Evolutionary conservation across 2,113 vertebrate genomes (phyloP), one percentile per base, ranked within the genome.

Genomic region (Noturus placidus): DNA sequence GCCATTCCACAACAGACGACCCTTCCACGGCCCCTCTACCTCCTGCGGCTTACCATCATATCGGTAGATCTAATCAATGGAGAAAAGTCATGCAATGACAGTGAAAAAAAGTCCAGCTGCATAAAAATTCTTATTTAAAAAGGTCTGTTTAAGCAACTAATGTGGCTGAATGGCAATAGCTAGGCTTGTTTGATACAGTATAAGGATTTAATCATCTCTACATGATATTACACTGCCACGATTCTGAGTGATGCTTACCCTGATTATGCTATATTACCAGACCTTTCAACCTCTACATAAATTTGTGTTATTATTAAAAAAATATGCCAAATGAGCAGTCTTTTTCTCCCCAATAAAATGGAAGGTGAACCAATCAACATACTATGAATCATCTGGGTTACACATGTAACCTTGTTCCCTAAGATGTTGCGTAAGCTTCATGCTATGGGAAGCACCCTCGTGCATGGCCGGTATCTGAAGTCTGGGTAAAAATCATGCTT

Each of bases 1-100:
- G 2, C 98, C 98, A 0, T 94, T 96, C 98, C 98, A 99, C 78
- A 84, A 86, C 17, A 99, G 91, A 20, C 98, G 96, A 0, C 94
- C 96, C 0, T 94, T 94, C 93, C 96, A 97, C 3, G 94, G 95
- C 81, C 94, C 95, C 0, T 95, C 93, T 0, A 93, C 63, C 0
- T 95, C 93, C 5, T 78, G 89, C 0, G 84, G 50, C n/a, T 92
- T 91, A 0, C 91, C 79, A 0, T 95, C 94, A 59, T 94, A 95
- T 92, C 93, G 92, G 0, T 94, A 97, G 92, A 99, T 99, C 98
- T 99, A 91, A 2, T 20, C 22, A 30, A 59, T 46, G 2, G 0
- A 70, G 19, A 67, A 42, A 27, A 7, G 35, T 15, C 38, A 25
- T 76, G 8, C 38, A 25, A 25, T 27, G 20, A 46, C 38, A 46